A percentile compares a stretch with the other conserved stretches of the same genome.
These are phyloP conservation scores for Macroglossus sobrinus DNA, from an alignment of 2,113 vertebrate species.

Conservation along the genomic window DNA sequence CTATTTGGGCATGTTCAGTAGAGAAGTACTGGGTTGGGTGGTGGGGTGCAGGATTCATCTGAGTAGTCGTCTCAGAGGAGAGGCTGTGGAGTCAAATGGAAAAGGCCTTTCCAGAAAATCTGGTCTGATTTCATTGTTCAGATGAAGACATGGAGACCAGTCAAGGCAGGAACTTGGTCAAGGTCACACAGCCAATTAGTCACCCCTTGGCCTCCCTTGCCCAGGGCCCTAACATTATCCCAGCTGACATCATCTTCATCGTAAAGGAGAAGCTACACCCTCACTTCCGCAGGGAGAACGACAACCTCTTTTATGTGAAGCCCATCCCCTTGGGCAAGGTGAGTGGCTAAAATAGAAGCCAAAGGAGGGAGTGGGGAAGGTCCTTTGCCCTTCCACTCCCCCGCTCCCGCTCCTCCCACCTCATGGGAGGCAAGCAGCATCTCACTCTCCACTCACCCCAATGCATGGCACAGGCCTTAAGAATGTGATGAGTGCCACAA, in stretches of 20 bases:
- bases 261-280: constrained; percentile 91
- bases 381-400: neutral
- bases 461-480: neutral
- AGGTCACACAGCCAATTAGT: neutral
- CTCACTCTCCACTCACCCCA: neutral
- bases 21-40: neutral
- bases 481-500: neutral
- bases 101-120: neutral
- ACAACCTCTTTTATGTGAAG: constrained; percentile 85
- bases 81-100: neutral
- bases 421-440: neutral
- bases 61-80: neutral
- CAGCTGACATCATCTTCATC: constrained; percentile 93
- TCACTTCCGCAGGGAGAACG: constrained; percentile 81
- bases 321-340: constrained; percentile 90
- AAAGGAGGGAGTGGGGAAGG: neutral
- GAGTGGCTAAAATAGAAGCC: constrained; percentile 46
- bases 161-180: neutral
- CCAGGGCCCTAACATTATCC: constrained; percentile 93
- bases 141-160: neutral
- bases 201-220: neutral
- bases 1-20: neutral
- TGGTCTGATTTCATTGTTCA: neutral
- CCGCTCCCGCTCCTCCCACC: neutral
- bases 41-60: neutral